Base-by-base conservation (phyloP, 2,113 vertebrate genomes). In the Hippolais icterina region DNA sequence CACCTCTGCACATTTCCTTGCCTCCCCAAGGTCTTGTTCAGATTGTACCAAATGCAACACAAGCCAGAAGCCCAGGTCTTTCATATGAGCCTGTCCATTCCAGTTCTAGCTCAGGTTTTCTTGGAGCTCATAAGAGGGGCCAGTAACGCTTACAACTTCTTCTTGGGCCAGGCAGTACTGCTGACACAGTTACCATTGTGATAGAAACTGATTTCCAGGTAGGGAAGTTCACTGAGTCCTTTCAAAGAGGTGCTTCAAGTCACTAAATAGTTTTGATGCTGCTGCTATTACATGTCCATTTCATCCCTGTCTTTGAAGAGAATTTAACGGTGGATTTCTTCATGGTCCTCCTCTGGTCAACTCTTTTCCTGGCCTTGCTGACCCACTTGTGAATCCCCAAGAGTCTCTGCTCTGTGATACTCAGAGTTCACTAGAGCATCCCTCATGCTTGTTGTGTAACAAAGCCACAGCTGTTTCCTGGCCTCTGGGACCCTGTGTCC, bases 391-490 rank as follows among this genome's bases (percentile, higher is more conserved):
- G 69, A 94, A n/a, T 93, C 60, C 69, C 53, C 37, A 68, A 24
- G 83, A 74, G 79, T 53, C 71, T 95, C 66, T 81, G 70, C 44
- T 44, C 44, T 78, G n/a, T 20, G 41, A 60, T 75, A 49, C 60
- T 64, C 24, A 4, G 59, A 64, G 74, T 72, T 95, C 87, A 82
- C 65, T 78, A 93, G 74, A 85, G 29, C 71, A 89, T 95, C 88
- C 44, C 44, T 88, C 0, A 0, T 78, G 35, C 53, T 81, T 57
- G 71, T 90, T 90, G 72, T 94, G 50, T 72, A 90, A 71, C 88
- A 88, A 86, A 90, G 52, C 85, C 90, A 78, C 94, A 96, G 93
- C 88, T 92, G 93, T 60, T 96, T 80, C 17, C 29, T 93, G 83
- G 79, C 94, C 94, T 82, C 83, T 90, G 83, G 76, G 86, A 60